Conservation (phyloP, 2,113 vertebrate genomes). For the Chaetura pelagica region DNA sequence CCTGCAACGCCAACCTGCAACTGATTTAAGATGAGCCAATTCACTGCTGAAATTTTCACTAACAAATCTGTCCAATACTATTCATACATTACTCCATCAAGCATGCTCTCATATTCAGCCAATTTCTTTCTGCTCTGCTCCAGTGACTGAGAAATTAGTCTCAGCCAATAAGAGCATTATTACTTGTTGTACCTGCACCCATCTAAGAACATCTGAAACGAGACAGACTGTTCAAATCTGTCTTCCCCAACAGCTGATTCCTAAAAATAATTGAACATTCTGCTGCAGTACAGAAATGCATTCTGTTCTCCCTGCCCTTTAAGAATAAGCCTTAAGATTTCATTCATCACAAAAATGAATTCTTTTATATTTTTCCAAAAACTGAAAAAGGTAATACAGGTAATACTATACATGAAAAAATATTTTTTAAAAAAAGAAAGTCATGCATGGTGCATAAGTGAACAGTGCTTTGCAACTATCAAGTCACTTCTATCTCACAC, state of each 20-base stretch:
- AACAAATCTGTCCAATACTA: neutral
- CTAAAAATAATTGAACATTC: neutral
- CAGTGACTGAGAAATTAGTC: conserved; percentile 47
- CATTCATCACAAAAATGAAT: neutral
- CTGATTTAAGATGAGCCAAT: neutral
- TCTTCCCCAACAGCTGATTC: neutral
- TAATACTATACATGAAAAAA: neutral
- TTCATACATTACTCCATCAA: neutral
- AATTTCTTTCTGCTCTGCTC: conserved; percentile 32
- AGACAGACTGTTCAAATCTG: conserved; percentile 41
- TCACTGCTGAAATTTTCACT: neutral
- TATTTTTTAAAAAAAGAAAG: neutral
- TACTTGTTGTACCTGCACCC: conserved; percentile 24
- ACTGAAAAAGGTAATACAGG: neutral
- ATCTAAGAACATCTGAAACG: conserved; percentile 32
- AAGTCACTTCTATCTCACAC: neutral
- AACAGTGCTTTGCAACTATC: neutral
- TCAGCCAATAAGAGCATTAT: conserved; percentile 2
- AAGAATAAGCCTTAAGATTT: neutral
- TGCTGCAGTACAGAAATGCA: neutral
- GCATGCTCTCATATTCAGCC: neutral
- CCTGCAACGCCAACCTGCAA: neutral
- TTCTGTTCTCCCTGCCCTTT: neutral
- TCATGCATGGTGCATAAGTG: neutral
- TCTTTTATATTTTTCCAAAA: neutral